Conservation (phyloP, 2,888 invertebrate species). For the Aproaerema taeniolella region DNA sequence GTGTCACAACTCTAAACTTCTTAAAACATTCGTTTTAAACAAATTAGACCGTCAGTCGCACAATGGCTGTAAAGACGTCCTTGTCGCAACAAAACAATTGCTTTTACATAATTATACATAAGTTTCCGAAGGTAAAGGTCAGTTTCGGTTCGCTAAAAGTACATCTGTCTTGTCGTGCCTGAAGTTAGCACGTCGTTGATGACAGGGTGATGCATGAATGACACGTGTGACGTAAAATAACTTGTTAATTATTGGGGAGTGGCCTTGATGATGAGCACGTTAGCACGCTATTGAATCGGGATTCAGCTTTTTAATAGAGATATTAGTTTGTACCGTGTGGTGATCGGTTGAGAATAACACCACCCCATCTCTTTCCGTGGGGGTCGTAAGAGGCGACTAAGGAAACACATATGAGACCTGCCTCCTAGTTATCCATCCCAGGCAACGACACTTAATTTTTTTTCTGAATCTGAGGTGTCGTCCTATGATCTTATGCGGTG, state of each 20-base stretch:
- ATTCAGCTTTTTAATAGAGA: slow-evolving; percentile 7
- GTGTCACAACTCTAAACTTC: slow-evolving; percentile 35
- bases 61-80: not conserved
- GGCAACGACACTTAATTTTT: too few relatives aligned
- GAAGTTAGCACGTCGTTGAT: too few relatives aligned
- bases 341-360: too few relatives aligned
- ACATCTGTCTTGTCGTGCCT: too few relatives aligned
- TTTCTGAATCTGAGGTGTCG: too few relatives aligned
- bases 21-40: slow-evolving; percentile 6
- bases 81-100: slow-evolving; percentile 6
- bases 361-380: too few relatives aligned
- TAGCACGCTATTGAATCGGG: slow-evolving; percentile 4
- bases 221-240: slow-evolving; percentile 10
- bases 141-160: too few relatives aligned
- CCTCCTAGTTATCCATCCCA: too few relatives aligned
- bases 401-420: too few relatives aligned
- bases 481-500: too few relatives aligned
- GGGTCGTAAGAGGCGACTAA: too few relatives aligned
- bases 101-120: slow-evolving; percentile 1
- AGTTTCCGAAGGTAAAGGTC: slow-evolving; percentile 8
- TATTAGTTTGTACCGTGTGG: too few relatives aligned
- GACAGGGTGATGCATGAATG: slow-evolving; percentile 5
- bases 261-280: not conserved
- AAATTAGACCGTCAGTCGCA: not conserved
- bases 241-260: slow-evolving; percentile 1